These are phyloP conservation scores for Sander lucioperca DNA, from an alignment of 2,113 vertebrate species.

Conservation along the genomic window DNA sequence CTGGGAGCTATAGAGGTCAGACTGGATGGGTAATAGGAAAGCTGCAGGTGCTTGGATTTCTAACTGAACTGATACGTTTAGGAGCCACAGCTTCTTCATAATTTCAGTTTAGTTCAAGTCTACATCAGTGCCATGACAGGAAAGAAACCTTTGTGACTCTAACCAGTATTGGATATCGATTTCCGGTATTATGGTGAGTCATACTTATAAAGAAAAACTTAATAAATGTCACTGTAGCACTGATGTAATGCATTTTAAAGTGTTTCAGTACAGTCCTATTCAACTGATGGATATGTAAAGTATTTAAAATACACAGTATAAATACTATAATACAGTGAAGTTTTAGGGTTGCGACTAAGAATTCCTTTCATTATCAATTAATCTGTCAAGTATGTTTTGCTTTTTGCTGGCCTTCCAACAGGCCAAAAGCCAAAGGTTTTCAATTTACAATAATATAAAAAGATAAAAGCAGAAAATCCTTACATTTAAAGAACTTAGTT, in stretches of 20 bases:
- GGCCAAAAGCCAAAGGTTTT: neutral
- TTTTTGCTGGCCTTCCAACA: no score
- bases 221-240: neutral
- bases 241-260: neutral
- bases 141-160: constrained; percentile 20
- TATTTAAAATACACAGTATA: neutral
- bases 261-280: neutral
- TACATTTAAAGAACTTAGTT: neutral
- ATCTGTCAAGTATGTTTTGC: neutral
- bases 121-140: neutral
- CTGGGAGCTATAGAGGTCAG: constrained; percentile 34
- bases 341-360: neutral
- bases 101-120: neutral
- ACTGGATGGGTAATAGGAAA: neutral
- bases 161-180: neutral
- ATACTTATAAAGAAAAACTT: neutral
- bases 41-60: constrained; percentile 18
- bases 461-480: neutral
- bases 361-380: neutral
- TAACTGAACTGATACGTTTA: neutral
- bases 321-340: no score
- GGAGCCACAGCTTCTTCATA: neutral
- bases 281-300: neutral
- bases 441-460: neutral
- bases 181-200: neutral